A percentile compares a stretch with the other conserved stretches of the same genome.
These are phyloP conservation scores for Microctenopoma stevenorrisi DNA, from an alignment of 2,797 vertebrate species.

Conservation along the genomic window DNA sequence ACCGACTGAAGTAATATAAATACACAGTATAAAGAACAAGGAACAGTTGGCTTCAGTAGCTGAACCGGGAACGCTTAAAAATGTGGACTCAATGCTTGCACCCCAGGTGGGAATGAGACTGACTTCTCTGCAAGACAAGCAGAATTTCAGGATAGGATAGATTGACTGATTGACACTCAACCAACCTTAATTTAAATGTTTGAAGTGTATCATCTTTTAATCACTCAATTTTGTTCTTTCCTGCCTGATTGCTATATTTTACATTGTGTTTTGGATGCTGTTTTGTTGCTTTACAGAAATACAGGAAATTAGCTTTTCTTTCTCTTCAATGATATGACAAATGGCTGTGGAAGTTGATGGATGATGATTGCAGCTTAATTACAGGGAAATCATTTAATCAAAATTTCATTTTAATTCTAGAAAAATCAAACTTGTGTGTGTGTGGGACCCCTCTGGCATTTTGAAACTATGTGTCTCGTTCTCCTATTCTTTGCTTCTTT, in stretches of 20 bases:
- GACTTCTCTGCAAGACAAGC: neutral
- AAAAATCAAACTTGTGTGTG: conserved; percentile 11
- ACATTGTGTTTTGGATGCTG: neutral
- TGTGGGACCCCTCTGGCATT: neutral
- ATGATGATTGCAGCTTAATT: conserved; percentile 57
- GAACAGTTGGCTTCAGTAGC: neutral
- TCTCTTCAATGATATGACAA: conserved; percentile 24
- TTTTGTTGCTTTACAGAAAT: conserved; percentile 1
- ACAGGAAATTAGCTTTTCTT: conserved; percentile 37
- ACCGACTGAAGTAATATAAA: neutral
- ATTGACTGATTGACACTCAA: neutral
- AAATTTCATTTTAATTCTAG: conserved; percentile 29
- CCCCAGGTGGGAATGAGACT: no score
- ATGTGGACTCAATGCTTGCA: no score
- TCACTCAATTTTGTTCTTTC: neutral
- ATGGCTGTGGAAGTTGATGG: conserved; percentile 34
- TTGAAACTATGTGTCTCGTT: neutral
- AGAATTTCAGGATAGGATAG: no score
- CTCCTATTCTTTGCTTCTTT: neutral
- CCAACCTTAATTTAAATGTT: neutral
- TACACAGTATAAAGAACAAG: neutral
- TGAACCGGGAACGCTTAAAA: no score
- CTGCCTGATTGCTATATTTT: neutral
- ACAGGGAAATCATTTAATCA: conserved; percentile 45
- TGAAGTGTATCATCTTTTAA: neutral